Conservation (phyloP, 2,797 vertebrate species). For the Phoeniculus purpureus region DNA sequence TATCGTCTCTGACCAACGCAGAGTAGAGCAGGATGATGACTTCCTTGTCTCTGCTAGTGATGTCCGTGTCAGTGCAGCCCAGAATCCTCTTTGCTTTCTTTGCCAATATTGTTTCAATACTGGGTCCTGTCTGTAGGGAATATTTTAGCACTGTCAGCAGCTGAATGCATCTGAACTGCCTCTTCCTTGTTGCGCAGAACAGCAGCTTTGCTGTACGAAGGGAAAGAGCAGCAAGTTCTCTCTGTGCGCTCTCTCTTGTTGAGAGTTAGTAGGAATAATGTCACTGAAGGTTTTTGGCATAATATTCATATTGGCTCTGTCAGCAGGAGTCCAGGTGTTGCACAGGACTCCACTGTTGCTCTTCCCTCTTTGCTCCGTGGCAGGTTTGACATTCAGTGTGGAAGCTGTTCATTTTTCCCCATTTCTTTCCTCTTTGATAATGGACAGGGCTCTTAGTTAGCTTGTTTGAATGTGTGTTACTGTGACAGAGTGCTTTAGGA, state of each 20-base stretch:
- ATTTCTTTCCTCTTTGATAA: not conserved
- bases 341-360: not conserved
- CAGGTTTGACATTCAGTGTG: not conserved
- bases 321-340: not conserved
- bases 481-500: conserved; percentile 11
- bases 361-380: not conserved
- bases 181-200: not conserved
- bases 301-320: not conserved
- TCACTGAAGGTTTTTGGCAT: not conserved
- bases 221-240: not conserved
- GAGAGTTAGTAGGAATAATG: not conserved
- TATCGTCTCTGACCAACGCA: too few relatives aligned
- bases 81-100: not conserved
- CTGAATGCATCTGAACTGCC: not conserved
- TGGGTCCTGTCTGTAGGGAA: not conserved
- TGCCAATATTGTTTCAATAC: not conserved
- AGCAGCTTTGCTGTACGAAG: not conserved
- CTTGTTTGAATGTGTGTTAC: not conserved
- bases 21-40: too few relatives aligned
- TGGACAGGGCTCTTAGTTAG: not conserved
- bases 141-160: not conserved
- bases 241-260: not conserved
- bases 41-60: too few relatives aligned
- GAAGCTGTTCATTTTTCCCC: not conserved
- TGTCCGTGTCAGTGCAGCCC: too few relatives aligned